Percentiles rank a stretch among this genome's conserved stretches.
Conservation (phyloP, 2,797 vertebrate genomes). For the Eupleurogrammus muticus region DNA sequence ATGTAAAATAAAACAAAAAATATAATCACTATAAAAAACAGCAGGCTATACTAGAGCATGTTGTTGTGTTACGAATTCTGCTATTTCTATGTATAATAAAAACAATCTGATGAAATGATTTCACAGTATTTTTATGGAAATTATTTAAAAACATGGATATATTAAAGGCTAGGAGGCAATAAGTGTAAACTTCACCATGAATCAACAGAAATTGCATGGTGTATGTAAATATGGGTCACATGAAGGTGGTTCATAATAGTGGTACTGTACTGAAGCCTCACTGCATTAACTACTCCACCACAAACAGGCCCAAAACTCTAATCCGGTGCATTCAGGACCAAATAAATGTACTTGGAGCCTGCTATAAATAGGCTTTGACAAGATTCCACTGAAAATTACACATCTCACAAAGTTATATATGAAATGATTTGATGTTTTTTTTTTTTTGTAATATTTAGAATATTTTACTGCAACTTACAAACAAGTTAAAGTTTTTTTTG, state of each 20-base stretch:
- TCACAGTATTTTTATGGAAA: background rate
- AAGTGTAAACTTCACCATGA: background rate
- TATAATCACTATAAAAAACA: too few relatives aligned
- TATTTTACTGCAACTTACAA: background rate
- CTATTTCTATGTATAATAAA: background rate
- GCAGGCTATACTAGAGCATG: background rate
- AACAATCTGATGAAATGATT: background rate
- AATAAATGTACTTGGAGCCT: background rate
- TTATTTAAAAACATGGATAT: background rate
- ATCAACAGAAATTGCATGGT: constrained; percentile 3
- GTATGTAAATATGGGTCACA: constrained; percentile 2
- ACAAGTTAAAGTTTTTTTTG: background rate
- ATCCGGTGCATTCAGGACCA: background rate
- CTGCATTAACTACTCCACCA: background rate
- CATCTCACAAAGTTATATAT: too few relatives aligned
- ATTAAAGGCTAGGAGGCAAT: background rate
- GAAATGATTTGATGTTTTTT: too few relatives aligned
- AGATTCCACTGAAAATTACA: too few relatives aligned
- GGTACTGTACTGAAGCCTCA: background rate
- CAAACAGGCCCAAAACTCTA: background rate
- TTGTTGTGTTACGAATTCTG: background rate
- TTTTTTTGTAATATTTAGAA: background rate
- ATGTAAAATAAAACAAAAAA: too few relatives aligned
- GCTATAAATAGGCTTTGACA: too few relatives aligned
- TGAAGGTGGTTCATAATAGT: background rate